Conservation (phyloP, 2,888 invertebrate species). For the Ligdia adustata region DNA sequence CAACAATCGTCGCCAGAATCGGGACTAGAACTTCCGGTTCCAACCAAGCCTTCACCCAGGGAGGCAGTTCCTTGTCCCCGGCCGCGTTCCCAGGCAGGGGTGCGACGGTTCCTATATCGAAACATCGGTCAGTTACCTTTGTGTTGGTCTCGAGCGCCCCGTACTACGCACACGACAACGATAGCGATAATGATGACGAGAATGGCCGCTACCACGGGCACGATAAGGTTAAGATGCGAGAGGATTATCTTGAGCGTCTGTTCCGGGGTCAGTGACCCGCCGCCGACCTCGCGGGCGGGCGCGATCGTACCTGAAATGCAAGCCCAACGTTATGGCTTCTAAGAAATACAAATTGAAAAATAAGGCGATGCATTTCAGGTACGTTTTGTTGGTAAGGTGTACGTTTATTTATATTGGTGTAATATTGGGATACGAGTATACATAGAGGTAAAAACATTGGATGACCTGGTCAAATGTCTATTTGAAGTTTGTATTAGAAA, state of each 20-base stretch:
- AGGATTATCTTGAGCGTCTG: conserved; percentile 94
- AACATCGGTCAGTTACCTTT: conserved; percentile 87
- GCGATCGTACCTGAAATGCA: conserved; percentile 97
- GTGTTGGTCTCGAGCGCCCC: conserved; percentile 92
- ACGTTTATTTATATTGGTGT: too few species aligned
- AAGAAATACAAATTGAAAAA: conserved; percentile 17
- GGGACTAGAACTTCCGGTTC: conserved; percentile 96
- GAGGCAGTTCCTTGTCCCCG: conserved; percentile 73
- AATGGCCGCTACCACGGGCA: conserved; percentile 95
- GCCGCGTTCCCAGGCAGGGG: conserved; percentile 87
- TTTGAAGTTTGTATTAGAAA: too few species aligned
- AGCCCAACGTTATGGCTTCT: conserved; percentile 42
- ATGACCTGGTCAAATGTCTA: too few species aligned
- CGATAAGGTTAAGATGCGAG: conserved; percentile 96
- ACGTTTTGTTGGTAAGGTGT: too few species aligned
- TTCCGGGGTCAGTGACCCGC: conserved; percentile 89
- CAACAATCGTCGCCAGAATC: conserved; percentile 94
- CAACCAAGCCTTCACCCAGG: conserved; percentile 94
- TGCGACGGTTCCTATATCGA: conserved; percentile 90
- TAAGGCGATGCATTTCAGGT: conserved; percentile 81
- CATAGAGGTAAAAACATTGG: too few species aligned
- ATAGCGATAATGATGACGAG: conserved; percentile 97
- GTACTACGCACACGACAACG: conserved; percentile 95
- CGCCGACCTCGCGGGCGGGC: conserved; percentile 90
- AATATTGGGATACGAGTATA: too few species aligned